Base-by-base conservation (phyloP, 2,797 vertebrate genomes). In the Oryzias sinensis region DNA sequence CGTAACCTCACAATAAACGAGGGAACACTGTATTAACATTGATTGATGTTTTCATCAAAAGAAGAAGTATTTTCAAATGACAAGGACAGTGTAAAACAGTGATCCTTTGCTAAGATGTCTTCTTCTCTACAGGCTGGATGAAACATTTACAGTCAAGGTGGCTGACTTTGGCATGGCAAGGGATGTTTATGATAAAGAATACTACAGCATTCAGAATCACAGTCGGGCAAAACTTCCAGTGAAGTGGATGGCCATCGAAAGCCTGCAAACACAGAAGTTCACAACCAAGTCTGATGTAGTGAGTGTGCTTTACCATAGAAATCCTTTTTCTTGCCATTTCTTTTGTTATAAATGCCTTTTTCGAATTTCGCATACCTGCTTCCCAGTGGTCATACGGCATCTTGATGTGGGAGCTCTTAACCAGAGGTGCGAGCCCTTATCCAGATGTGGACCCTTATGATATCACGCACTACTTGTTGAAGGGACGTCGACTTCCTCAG, bases 231-330 rank as follows among this genome's bases (percentile, higher is more conserved):
- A 95, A 77, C 89, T 99, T 4, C 97, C 97, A 0, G 96, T 99
- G 67, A 99, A 99, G 64, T 99, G 97, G 97, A 99, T 99, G 96
- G 96, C 97, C 0, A 91, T 98, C 13, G 97, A 99, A 86, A 98
- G 97, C 72, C 88, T 98, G 53, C 96, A 97, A 87, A 98, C 94
- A 2, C 97, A 98, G 70, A 97, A 95, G 81, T 99, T 98, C 85
- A 98, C 97, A 5, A 95, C 87, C 51, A 99, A 98, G 77, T 98
- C 96, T 0, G 97, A 99, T 0, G 97, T 98, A 91, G 97, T 98
- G 76, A 92, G 93, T 85, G 89, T 2, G n/a, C 20, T 43, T 45
- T 0, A 44, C 45, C n/a, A 33, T n/a, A 37, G 2, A 40, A 11
- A 17, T 40, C 5, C 20, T 6, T 44, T 37, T 20, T 2, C 29